These are phyloP conservation scores for Acronicta leporina DNA, from an alignment of 2,888 invertebrate genomes.

Conservation along the genomic window DNA sequence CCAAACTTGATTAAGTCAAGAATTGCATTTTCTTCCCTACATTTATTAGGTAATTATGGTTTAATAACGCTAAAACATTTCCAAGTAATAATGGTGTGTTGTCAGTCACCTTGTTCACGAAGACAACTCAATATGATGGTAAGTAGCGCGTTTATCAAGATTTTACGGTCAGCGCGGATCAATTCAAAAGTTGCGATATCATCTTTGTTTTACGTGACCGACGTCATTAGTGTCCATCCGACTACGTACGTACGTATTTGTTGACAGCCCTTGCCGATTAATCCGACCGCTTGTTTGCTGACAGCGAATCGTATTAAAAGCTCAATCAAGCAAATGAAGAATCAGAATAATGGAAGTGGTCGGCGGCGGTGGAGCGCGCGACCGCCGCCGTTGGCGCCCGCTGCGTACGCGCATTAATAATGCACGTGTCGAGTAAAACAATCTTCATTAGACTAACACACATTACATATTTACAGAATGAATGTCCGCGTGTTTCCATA, in stretches of 20 bases:
- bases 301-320: constrained; percentile 88
- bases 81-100: constrained; percentile 18
- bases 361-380: constrained; percentile 62
- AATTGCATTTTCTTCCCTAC: too few relatives aligned
- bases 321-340: constrained; percentile 89
- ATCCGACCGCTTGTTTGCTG: constrained; percentile 79
- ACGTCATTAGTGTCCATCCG: constrained; percentile 76
- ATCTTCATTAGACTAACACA: constrained; percentile 87
- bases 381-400: constrained; percentile 67
- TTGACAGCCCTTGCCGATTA: constrained; percentile 84
- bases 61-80: constrained; percentile 11
- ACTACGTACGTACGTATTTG: constrained; percentile 67
- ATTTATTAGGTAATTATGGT: too few relatives aligned
- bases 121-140: constrained; percentile 54
- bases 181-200: constrained; percentile 73
- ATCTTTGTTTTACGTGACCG: constrained; percentile 81
- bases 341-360: constrained; percentile 86
- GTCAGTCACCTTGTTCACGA: constrained; percentile 42
- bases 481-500: constrained; percentile 61
- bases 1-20: too few relatives aligned
- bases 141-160: constrained; percentile 58
- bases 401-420: constrained; percentile 89
- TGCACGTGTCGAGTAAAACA: constrained; percentile 84
- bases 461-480: constrained; percentile 77
- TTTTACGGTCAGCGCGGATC: constrained; percentile 63